Conservation (phyloP, 2,797 vertebrate genomes). For the Chanos chanos region DNA sequence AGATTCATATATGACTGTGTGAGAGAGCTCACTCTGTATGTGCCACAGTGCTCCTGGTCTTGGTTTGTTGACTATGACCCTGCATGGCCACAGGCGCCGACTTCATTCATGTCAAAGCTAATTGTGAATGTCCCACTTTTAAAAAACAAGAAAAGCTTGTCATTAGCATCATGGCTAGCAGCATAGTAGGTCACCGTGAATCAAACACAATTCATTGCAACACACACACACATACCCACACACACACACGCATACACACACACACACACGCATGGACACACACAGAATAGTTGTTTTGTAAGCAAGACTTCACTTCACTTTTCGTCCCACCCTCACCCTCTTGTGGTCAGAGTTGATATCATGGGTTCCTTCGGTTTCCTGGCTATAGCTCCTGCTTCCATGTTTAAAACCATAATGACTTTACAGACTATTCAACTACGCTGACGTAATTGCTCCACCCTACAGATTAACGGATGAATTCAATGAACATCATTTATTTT, state of each 20-base stretch:
- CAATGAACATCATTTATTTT: neutral
- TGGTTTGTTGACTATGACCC: neutral
- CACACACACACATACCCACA: conserved; percentile 1
- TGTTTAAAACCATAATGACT: too few relatives aligned
- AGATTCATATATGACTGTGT: too few relatives aligned
- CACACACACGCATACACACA: too few relatives aligned
- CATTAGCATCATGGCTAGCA: conserved; percentile 34
- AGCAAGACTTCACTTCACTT: too few relatives aligned
- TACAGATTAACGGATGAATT: neutral
- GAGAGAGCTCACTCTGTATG: too few relatives aligned
- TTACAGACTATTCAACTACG: neutral
- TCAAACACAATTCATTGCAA: conserved; percentile 16
- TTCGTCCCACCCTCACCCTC: too few relatives aligned
- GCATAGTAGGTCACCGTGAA: conserved; percentile 37
- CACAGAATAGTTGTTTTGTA: too few relatives aligned
- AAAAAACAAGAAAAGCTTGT: conserved; percentile 11
- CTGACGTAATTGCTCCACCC: neutral
- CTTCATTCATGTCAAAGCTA: neutral
- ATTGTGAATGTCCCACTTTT: neutral
- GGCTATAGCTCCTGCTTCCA: too few relatives aligned
- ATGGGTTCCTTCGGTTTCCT: too few relatives aligned
- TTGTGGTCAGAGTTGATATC: too few relatives aligned
- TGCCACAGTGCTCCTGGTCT: too few relatives aligned
- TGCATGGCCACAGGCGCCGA: neutral
- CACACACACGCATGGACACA: too few relatives aligned